Evolutionary conservation across 2,888 invertebrate species (phyloP), one percentile per base, ranked within the genome.

Genomic region (Parapristionchus giblindavisi): DNA sequence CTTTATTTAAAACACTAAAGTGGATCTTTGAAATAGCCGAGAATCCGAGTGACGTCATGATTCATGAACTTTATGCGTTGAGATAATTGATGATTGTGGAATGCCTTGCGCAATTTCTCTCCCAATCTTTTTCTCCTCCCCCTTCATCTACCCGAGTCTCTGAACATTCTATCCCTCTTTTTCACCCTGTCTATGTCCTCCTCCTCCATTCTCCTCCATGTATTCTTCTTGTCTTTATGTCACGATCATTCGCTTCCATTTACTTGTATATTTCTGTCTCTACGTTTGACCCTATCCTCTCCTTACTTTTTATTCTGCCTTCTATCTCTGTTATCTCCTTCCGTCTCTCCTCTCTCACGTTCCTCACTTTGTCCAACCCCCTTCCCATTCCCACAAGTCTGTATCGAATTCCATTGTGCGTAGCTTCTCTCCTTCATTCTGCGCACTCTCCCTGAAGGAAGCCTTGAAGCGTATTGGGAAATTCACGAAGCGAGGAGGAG

Each of bases 401-500:
- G 63, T 65, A 65, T 65, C 63, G 63, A 65, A 65, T 65, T 65
- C 63, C 63, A 43, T 65, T 65, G 63, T 63, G 2, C 27, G 24
- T n/a, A 40, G 43, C 43, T 43, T 17, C 17, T 43, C 43, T 65
- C 43, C 43, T 43, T 36, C 63, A 29, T 29, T 36, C n/a, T 60
- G 11, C 21, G 40, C 43, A 11, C 63, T n/a, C n/a, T n/a, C n/a
- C n/a, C n/a, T n/a, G n/a, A n/a, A n/a, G n/a, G n/a, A n/a, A n/a
- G n/a, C n/a, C n/a, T n/a, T n/a, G n/a, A n/a, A n/a, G n/a, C n/a
- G n/a, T n/a, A n/a, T n/a, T n/a, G n/a, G n/a, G n/a, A n/a, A n/a
- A n/a, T n/a, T n/a, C n/a, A n/a, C n/a, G n/a, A n/a, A n/a, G n/a
- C n/a, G n/a, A n/a, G n/a, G n/a, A n/a, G n/a, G n/a, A n/a, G n/a